Conservation (phyloP, 2,888 invertebrate genomes). For the Hydriomena furcata region DNA sequence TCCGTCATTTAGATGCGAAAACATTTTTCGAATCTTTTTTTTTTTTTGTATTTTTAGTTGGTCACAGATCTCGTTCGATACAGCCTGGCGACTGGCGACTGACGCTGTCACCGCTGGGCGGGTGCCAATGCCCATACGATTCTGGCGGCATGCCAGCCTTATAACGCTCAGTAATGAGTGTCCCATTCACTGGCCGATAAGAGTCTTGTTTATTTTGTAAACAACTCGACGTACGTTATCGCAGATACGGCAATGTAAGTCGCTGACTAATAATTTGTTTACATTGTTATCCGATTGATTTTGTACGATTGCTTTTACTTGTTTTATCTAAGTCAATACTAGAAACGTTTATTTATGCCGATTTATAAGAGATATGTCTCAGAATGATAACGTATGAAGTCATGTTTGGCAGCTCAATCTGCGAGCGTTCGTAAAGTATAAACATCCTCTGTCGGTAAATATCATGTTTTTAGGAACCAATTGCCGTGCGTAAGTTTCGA, state of each 20-base stretch:
- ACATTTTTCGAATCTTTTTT: constrained; percentile 58
- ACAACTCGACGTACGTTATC: constrained; percentile 62
- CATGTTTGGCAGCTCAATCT: too few relatives aligned
- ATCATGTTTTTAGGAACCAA: too few relatives aligned
- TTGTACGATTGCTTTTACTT: background rate
- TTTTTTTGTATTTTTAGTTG: constrained; percentile 41
- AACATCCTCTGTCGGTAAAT: too few relatives aligned
- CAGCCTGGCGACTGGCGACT: constrained; percentile 53
- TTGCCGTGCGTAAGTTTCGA: too few relatives aligned
- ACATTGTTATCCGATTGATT: constrained; percentile 24
- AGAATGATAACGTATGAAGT: too few relatives aligned
- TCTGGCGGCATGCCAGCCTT: constrained; percentile 55
- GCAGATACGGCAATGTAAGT: constrained; percentile 17
- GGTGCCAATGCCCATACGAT: constrained; percentile 54
- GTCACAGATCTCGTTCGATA: constrained; percentile 49
- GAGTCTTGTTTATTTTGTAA: constrained; percentile 70
- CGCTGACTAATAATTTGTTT: constrained; percentile 26
- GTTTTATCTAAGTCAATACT: too few relatives aligned
- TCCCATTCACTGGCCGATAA: constrained; percentile 51
- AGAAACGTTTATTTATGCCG: too few relatives aligned
- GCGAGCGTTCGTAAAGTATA: too few relatives aligned
- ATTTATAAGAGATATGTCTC: too few relatives aligned
- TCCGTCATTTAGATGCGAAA: constrained; percentile 62
- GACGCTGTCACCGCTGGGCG: constrained; percentile 63
- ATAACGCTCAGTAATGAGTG: constrained; percentile 24